Conservation (phyloP, 2,797 vertebrate species). For the Florisuga fusca region DNA sequence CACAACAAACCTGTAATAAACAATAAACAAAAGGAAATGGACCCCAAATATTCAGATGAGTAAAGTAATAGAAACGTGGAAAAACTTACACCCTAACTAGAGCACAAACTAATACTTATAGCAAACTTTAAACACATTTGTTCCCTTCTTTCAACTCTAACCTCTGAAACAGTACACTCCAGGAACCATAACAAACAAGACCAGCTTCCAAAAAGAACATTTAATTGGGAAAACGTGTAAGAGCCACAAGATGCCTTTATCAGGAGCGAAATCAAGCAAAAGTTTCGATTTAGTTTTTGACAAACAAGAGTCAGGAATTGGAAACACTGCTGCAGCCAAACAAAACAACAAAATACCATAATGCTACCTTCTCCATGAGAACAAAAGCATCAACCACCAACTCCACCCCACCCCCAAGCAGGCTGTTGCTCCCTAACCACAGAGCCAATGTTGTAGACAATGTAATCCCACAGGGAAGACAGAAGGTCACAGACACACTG, state of each 20-base stretch:
- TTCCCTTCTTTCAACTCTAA: constrained; percentile 14
- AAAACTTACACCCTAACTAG: neutral
- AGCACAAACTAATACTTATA: neutral
- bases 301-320: constrained; percentile 13
- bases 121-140: constrained; percentile 12
- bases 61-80: neutral
- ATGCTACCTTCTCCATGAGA: constrained; percentile 51
- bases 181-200: constrained; percentile 34
- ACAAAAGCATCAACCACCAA: constrained; percentile 61
- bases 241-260: neutral
- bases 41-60: neutral
- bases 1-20: neutral
- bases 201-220: constrained; percentile 9
- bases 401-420: constrained; percentile 62
- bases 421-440: constrained; percentile 62
- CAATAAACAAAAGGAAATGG: constrained; percentile 5
- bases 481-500: constrained; percentile 37
- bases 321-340: constrained; percentile 37
- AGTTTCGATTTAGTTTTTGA: neutral
- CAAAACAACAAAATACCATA: constrained; percentile 58
- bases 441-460: constrained; percentile 13
- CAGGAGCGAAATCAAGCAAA: neutral
- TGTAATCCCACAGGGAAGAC: constrained; percentile 61
- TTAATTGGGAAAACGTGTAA: neutral
- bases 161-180: neutral